Percentiles rank a stretch among this genome's conserved stretches.
Conservation (phyloP, 1,140 invertebrate species). For the Eumaeus atala region DNA sequence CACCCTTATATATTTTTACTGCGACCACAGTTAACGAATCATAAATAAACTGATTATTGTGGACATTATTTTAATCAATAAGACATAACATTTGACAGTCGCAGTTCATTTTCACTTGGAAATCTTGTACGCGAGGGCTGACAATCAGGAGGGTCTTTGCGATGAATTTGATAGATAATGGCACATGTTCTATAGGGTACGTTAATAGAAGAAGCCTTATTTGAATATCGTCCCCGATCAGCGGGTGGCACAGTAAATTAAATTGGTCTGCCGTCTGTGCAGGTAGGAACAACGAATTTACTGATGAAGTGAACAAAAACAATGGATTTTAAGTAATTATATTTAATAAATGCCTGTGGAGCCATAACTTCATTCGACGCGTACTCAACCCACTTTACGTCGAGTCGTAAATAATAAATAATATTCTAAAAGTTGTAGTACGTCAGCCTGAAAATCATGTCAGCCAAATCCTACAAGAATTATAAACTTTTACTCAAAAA, state of each 20-base stretch:
- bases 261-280: conserved; percentile 53
- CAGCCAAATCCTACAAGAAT: too few species aligned
- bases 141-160: conserved; percentile 38
- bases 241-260: conserved; percentile 66
- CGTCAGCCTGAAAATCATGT: too few species aligned
- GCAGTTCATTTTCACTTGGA: background rate
- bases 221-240: conserved; percentile 68
- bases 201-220: conserved; percentile 71
- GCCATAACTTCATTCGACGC: too few species aligned
- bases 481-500: too few species aligned
- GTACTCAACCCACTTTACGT: too few species aligned
- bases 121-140: conserved; percentile 24
- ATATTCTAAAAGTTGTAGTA: too few species aligned
- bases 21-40: too few species aligned
- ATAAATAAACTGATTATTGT: too few species aligned
- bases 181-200: conserved; percentile 55
- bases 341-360: background rate
- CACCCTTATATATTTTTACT: too few species aligned
- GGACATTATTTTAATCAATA: too few species aligned
- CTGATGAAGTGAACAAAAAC: conserved; percentile 1
- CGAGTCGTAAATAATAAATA: too few species aligned
- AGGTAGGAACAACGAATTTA: conserved; percentile 28
- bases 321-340: background rate
- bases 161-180: conserved; percentile 64
- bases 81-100: too few species aligned